Evolutionary conservation across 2,888 invertebrate species (phyloP), one percentile per base, ranked within the genome.

Genomic region (Antheraea yamamai): DNA sequence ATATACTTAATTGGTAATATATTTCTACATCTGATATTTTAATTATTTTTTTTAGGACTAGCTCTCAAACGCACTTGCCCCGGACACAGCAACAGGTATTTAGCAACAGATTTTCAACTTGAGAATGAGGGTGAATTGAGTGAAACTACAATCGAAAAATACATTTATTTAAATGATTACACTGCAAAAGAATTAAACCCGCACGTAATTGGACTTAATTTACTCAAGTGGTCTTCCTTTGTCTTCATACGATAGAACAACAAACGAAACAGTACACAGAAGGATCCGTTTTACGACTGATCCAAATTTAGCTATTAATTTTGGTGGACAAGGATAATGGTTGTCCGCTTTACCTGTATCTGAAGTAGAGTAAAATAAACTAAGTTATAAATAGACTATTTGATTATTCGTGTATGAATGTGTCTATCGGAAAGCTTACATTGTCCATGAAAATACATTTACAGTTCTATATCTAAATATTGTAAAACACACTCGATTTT

Each of bases 231-330:
- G 39, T 70, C 7, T 35, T 70, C 70, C 39, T 70, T 70, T 70
- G 70, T 70, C 70, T 70, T 20, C 23, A 70, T 8, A 39, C 39
- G 70, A 70, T 12, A 35, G 12, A 70, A 70, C 3, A 20, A 39
- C 70, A 70, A 70, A 70, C 70, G 8, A 39, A 39, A 70, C 39
- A 39, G 39, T 70, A 7, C n/a, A 70, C 70, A 20, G 30, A n/a
- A 23, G n/a, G 12, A 70, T n/a, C 23, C 39, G 39, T 70, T 70
- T 70, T 70, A 70, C 70, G 39, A 70, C 39, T 70, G 70, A 70
- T 70, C 70, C 39, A 70, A 70, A 70, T 70, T 70, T 70, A 70
- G 39, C 39, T n/a, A 70, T 70, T 70, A 70, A 70, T 70, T 20
- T 70, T 12, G 70, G 39, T 12, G 70, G 20, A n/a, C 70, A n/a